phyloP scores from a whole-genome alignment of 1,140 invertebrate genomes.

The Drosophila grimshawi region DNA sequence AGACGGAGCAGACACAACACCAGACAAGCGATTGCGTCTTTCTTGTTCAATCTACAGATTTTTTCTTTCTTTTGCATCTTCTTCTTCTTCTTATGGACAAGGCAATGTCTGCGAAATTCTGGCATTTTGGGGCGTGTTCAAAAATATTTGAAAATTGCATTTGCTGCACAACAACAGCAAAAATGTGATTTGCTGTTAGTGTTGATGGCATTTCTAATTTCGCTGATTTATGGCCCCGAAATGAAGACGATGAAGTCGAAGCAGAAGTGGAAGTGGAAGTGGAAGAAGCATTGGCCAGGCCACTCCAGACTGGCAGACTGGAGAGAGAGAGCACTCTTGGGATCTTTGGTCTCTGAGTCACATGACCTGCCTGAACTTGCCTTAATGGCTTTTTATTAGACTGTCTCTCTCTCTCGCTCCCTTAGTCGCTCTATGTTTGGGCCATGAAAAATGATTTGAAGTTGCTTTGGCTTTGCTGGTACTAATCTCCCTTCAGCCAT shows the following conservation, averaged over 20 bases:
- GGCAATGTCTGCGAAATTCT: slow-evolving; percentile 6
- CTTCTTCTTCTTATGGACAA: neutral
- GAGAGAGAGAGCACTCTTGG: neutral
- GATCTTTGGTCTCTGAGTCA: slow-evolving; percentile 56
- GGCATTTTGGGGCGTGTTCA: slow-evolving; percentile 43
- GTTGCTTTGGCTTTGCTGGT: neutral
- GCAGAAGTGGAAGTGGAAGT: neutral
- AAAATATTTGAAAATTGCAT: slow-evolving; percentile 62
- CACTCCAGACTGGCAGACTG: slow-evolving; percentile 15
- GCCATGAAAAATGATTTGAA: slow-evolving; percentile 16
- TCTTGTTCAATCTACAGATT: neutral
- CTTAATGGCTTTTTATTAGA: slow-evolving; percentile 78
- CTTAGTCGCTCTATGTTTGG: neutral
- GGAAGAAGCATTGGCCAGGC: neutral
- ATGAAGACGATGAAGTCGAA: neutral
- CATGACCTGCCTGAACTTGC: slow-evolving; percentile 79
- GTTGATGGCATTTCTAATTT: slow-evolving; percentile 70
- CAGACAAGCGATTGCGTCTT: slow-evolving; percentile 35
- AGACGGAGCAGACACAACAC: slow-evolving; percentile 9
- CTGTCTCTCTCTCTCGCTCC: slow-evolving; percentile 18
- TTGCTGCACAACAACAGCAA: slow-evolving; percentile 7
- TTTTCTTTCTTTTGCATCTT: neutral
- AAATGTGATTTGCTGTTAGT: slow-evolving; percentile 37
- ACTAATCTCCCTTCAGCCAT: neutral
- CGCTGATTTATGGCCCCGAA: slow-evolving; percentile 61